These are phyloP conservation scores for Antedon mediterranea DNA, from an alignment of 53 echinoderm and acorn worm species.

Conservation along the genomic window DNA sequence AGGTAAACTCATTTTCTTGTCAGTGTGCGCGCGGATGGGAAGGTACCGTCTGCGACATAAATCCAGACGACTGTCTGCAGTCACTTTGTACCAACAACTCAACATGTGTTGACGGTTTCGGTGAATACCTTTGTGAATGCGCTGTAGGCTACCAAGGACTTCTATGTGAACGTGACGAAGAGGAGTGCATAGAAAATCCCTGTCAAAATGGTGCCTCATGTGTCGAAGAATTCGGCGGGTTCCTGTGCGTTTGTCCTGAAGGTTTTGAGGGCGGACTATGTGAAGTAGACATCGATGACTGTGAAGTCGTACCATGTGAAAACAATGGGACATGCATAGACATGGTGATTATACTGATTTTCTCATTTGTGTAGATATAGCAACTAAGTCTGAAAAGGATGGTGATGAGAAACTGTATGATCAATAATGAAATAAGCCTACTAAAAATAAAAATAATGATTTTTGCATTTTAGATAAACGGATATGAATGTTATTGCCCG, in stretches of 20 bases:
- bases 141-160: slow-evolving; percentile 20
- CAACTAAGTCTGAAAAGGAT: no score
- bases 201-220: slow-evolving; percentile 37
- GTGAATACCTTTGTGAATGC: slow-evolving; percentile 9
- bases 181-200: slow-evolving; percentile 35
- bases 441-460: no score
- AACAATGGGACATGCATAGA: slow-evolving; percentile 2
- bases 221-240: slow-evolving; percentile 21
- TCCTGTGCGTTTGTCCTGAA: slow-evolving; percentile 18
- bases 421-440: no score
- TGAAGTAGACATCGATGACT: slow-evolving; percentile 32
- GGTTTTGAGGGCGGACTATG: slow-evolving; percentile 28
- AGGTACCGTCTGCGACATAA: slow-evolving; percentile 16
- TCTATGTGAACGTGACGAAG: slow-evolving; percentile 20
- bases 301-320: background rate
- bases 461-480: background rate
- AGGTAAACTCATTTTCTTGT: background rate
- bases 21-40: background rate
- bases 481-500: slow-evolving; percentile 2
- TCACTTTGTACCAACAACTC: slow-evolving; percentile 9
- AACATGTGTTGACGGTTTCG: slow-evolving; percentile 20
- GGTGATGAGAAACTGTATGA: no score
- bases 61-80: slow-evolving; percentile 15
- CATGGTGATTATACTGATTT: background rate
- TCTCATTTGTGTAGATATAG: no score